Base-by-base conservation (phyloP, 35 echinoderm and acorn worm genomes). In the Ophioderma brevispina region DNA sequence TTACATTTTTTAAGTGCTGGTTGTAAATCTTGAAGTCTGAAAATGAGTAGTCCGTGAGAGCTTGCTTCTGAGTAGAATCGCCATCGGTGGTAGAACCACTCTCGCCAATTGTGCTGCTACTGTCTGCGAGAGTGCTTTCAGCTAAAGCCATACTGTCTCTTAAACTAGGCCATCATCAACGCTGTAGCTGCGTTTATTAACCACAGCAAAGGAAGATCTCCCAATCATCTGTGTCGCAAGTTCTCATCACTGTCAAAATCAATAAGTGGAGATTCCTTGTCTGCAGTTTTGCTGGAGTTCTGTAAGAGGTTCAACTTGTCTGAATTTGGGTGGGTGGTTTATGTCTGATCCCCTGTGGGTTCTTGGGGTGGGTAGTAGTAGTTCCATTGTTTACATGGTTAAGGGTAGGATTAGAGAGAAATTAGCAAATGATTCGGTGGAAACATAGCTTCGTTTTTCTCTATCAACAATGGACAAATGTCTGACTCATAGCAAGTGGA, bases 401-500 rank as follows among this genome's bases (percentile, higher is more conserved):
- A 13, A 38, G 32, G 0, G 19, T 81, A 0, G 39, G 70, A 30
- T 56, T 49, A 13, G 30, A 28, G 77, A 78, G 49, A 98, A 94
- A 35, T 81, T 25, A 99, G 95, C 56, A 82, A 84, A 76, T 99
- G 56, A 78, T 99, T 99, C 18, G 83, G 77, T 32, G 97, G 97
- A 82, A 99, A 99, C 97, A 99, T 99, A 28, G 86, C 94, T 0
- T 87, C 78, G 35, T 95, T 86, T 39, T 95, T 59, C 0, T 83
- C 70, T 13, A 99, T 93, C 0, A 99, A 59, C 8, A 99, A 75
- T 93, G 88, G 43, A 99, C 89, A 64, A 99, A 93, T 42, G 90
- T 92, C 70, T 99, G 97, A 87, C 97, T 99, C 78, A 99, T 82
- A 0, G 90, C 78, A 0, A n/a, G 97, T 95, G 14, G 93, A 90